Evolutionary conservation across 2,113 vertebrate genomes (phyloP), one percentile per base, ranked within the genome.

Genomic region (Hassar affinis): DNA sequence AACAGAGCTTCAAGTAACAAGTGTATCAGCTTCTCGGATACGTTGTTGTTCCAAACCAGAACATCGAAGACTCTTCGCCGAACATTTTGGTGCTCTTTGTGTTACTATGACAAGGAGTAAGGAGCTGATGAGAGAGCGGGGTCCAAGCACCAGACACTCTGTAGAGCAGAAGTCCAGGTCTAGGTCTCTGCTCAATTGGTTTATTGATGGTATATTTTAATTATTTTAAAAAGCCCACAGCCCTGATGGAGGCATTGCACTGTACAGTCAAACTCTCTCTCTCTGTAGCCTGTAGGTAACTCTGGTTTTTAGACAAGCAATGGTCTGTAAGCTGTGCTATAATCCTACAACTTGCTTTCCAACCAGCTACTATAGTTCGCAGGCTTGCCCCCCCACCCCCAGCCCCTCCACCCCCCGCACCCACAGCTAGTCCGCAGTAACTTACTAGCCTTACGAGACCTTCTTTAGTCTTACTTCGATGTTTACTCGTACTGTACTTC

Each of bases 361-460:
- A 79, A 56, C 47, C 57, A 64, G 83, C 78, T 86, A 80, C 69
- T 78, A 61, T 84, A 81, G 51, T 51, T 72, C 78, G 52, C 59
- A 82, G 51, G 71, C 82, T 80, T 35, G n/a, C 47, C 49, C 52
- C 38, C 42, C 68, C 3, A 45, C 38, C 42, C 68, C 3, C 3
- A 4, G 27, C 54, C 35, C 27, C 49, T 27, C 52, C 4, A 27
- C 54, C 35, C 27, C 49, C 49, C 52, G 79, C 61, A 61, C 56
- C 78, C 57, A 86, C 84, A 64, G 79, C 85, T 93, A 92, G 90
- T 87, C 88, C 79, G 72, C 88, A 84, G 86, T 78, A 89, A 91
- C 45, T 91, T 85, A 91, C 90, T 94, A 93, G 93, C 94, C 93
- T 95, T 95, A 94, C 87, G 81, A 78, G 89, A 94, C 91, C 88